Conservation (phyloP, 2,113 vertebrate species). For the Aepyceros melampus region DNA sequence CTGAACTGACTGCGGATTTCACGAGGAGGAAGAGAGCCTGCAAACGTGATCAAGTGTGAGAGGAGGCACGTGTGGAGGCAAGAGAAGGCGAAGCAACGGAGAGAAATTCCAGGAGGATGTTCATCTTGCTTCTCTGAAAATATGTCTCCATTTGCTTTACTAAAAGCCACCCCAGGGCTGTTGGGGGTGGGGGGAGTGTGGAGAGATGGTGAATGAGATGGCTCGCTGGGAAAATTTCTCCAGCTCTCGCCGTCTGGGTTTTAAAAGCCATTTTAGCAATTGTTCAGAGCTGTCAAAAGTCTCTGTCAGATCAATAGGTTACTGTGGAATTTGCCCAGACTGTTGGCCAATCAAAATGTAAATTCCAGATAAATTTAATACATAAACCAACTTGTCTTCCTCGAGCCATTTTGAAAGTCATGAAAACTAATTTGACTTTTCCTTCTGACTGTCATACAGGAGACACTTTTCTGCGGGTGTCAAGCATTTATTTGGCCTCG, state of each 20-base stretch:
- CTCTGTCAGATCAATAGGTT: constrained; percentile 81
- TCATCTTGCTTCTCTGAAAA: constrained; percentile 69
- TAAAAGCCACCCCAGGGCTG: constrained; percentile 74
- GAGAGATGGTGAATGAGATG: constrained; percentile 77
- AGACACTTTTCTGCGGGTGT: constrained; percentile 49
- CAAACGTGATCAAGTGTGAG: not conserved
- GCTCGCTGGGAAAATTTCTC: constrained; percentile 68
- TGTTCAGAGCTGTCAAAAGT: constrained; percentile 79
- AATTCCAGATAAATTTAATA: constrained; percentile 80
- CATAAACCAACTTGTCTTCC: constrained; percentile 79
- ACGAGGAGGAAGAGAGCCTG: not conserved
- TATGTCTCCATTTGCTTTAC: constrained; percentile 73
- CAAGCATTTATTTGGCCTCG: not conserved
- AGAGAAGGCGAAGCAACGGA: not conserved
- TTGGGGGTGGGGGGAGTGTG: constrained; percentile 27
- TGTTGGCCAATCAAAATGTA: constrained; percentile 83
- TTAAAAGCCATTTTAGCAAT: constrained; percentile 81
- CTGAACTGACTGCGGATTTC: not conserved
- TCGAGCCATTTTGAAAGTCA: constrained; percentile 76
- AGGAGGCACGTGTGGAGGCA: not conserved
- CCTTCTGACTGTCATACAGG: constrained; percentile 63
- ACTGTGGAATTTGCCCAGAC: constrained; percentile 73
- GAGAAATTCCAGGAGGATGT: constrained; percentile 36
- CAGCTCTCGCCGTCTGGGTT: constrained; percentile 67
- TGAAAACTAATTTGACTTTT: constrained; percentile 77